A percentile compares a stretch with the other conserved stretches of the same genome.
These are phyloP conservation scores for Myxocyprinus asiaticus DNA, from an alignment of 2,113 vertebrate species.

Conservation along the genomic window DNA sequence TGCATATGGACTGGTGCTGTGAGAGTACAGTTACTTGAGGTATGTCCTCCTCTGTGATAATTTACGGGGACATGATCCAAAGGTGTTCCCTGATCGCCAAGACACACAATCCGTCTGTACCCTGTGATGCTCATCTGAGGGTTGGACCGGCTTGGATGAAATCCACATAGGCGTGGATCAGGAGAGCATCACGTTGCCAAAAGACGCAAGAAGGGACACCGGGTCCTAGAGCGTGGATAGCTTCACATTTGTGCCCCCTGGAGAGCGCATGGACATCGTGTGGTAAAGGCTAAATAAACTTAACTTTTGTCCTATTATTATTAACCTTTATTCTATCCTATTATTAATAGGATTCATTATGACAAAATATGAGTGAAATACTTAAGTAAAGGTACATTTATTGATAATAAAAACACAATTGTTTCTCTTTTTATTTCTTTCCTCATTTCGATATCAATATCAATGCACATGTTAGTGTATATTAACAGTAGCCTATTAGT, in stretches of 20 bases:
- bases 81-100: neutral
- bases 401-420: too few relatives aligned
- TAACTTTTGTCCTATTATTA: too few relatives aligned
- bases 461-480: too few relatives aligned
- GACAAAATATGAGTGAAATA: too few relatives aligned
- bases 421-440: too few relatives aligned
- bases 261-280: too few relatives aligned
- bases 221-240: slow-evolving; percentile 48
- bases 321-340: too few relatives aligned
- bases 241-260: neutral
- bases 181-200: slow-evolving; percentile 23
- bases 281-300: too few relatives aligned
- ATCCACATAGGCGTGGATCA: slow-evolving; percentile 7
- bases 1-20: neutral
- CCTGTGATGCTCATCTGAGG: slow-evolving; percentile 5
- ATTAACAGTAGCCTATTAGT: too few relatives aligned
- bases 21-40: neutral
- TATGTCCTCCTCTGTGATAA: neutral
- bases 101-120: neutral
- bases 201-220: slow-evolving; percentile 35
- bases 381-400: too few relatives aligned
- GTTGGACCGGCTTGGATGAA: neutral
- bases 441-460: too few relatives aligned
- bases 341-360: too few relatives aligned
- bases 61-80: neutral